Percentiles rank a stretch among this genome's conserved stretches.
Evolutionary conservation across 2,797 vertebrate species (phyloP).

Genomic region (Tarsius wallacei): DNA sequence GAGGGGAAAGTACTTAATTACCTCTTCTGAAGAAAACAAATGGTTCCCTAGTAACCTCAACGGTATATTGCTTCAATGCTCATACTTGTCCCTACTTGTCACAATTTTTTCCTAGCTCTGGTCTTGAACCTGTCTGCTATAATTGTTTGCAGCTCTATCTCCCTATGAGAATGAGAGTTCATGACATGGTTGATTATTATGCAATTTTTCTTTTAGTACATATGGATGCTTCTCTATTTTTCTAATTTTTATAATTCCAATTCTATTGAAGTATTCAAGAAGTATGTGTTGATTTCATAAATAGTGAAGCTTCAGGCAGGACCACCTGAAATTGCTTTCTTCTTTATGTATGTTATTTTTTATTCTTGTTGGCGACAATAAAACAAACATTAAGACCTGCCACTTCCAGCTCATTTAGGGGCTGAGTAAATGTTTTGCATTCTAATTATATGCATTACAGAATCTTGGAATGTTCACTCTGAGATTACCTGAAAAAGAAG

Average conservation of each 20-base stretch:
- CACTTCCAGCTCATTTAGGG: background rate
- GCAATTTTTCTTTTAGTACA: background rate
- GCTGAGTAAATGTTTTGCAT: background rate
- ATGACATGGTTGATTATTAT: background rate
- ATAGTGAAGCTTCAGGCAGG: background rate
- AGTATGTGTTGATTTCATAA: slow-evolving; percentile 2
- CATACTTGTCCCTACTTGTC: background rate
- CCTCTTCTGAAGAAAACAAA: background rate
- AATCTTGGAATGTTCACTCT: background rate
- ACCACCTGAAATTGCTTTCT: background rate
- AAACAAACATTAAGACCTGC: slow-evolving; percentile 48
- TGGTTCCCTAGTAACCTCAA: background rate
- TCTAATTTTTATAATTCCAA: background rate
- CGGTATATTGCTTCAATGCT: background rate
- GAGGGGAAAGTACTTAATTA: background rate
- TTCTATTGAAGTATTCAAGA: slow-evolving; percentile 16
- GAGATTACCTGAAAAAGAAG: slow-evolving; percentile 38
- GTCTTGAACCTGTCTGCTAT: background rate
- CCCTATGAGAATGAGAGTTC: background rate
- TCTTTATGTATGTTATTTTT: background rate
- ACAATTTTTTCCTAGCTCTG: background rate
- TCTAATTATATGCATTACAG: background rate
- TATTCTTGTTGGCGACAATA: slow-evolving; percentile 25
- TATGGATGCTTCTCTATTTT: background rate
- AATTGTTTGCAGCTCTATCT: background rate